Base-by-base conservation (phyloP, 2,888 invertebrate genomes). In the Drosophila kambysellisi region DNA sequence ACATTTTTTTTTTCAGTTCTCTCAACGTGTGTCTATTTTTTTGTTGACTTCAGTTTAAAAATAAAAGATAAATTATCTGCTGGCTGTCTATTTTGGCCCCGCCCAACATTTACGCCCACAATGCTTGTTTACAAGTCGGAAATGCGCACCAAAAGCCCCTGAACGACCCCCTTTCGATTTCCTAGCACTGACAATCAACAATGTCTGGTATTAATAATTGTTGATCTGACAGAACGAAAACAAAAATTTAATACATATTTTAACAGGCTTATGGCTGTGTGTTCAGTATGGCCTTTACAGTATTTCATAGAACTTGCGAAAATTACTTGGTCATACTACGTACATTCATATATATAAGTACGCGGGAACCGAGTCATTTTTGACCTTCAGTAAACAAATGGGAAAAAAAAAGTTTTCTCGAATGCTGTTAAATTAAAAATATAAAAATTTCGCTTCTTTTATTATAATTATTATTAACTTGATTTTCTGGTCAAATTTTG, bases 1-100 rank as follows among this genome's bases (percentile, higher is more conserved):
- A 25, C 46, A 46, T 12, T 35, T 8, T 39, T 30, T 15, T 54
- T 46, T 20, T 60, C 46, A 54, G 60, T 70, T 78, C 67, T 53
- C 60, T 65, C 52, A 63, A 58, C 73, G 64, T 43, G 39, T 64
- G 70, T 69, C 50, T 64, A 51, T 57, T 76, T 61, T 61, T 20
- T 58, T 63, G 56, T 58, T 70, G 74, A 74, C 79, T 81, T 66
- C 67, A 74, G 86, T 89, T 89, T 89, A 88, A 86, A 88, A 88
- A 88, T 89, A 88, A 88, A 88, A 83, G 77, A 89, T 85, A 89
- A 88, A 89, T 89, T 86, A 86, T 88, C 88, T 89, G 74, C 57
- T 59, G 54, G 66, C 71, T 79, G 74, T 51, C 70, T 71, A 70
- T 66, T 53, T 57, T 48, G 60, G 66, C 30, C 76, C 58, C 65